A percentile compares a stretch with the other conserved stretches of the same genome.
phyloP scores from a whole-genome alignment of 2,888 invertebrate species.

The Apoda limacodes region DNA sequence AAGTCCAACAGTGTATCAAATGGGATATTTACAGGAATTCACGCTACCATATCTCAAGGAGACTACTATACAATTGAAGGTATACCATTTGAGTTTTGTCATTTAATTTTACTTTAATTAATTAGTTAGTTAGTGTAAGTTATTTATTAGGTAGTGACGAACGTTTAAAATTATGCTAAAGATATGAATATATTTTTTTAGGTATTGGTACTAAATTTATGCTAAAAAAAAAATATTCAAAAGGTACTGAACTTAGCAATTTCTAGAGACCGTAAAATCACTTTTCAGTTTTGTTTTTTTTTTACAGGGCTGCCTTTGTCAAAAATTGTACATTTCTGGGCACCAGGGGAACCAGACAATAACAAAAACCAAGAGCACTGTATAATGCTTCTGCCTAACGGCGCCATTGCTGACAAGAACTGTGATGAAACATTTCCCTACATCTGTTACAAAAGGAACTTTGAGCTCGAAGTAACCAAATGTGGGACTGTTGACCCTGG shows the following conservation, averaged over 20 bases:
- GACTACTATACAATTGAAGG: slow-evolving; percentile 29
- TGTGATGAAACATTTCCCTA: slow-evolving; percentile 23
- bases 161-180: too few relatives aligned
- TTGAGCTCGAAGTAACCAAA: slow-evolving; percentile 14
- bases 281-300: too few relatives aligned
- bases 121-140: too few relatives aligned
- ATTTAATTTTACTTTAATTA: too few relatives aligned
- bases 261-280: too few relatives aligned
- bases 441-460: slow-evolving; percentile 23
- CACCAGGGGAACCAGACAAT: slow-evolving; percentile 25
- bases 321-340: slow-evolving; percentile 24
- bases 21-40: slow-evolving; percentile 25
- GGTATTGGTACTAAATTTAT: too few relatives aligned
- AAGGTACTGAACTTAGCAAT: too few relatives aligned
- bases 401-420: slow-evolving; percentile 21
- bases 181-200: too few relatives aligned
- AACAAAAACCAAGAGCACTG: slow-evolving; percentile 22
- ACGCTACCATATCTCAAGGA: slow-evolving; percentile 27
- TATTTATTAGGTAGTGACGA: too few relatives aligned
- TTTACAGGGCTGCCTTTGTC: slow-evolving; percentile 22
- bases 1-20: slow-evolving; percentile 4
- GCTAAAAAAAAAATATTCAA: too few relatives aligned
- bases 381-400: slow-evolving; percentile 18
- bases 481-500: slow-evolving; percentile 27
- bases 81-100: slow-evolving; percentile 13